Evolutionary conservation across 2,888 invertebrate genomes (phyloP).

Genomic region (Ligdia adustata): DNA sequence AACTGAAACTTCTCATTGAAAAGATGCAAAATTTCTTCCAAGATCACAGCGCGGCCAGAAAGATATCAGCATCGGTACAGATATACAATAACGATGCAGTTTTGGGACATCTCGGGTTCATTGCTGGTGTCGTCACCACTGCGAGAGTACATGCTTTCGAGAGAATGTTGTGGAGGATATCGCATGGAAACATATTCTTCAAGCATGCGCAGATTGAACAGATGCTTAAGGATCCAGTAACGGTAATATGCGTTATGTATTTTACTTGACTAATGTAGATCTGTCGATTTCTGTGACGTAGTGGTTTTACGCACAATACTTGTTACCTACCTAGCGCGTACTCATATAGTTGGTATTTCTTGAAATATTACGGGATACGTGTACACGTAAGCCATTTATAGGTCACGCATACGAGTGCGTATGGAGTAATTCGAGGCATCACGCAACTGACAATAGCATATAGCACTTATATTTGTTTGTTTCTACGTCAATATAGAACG

Average conservation of each 20-base stretch:
- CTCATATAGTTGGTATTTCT: too few relatives aligned
- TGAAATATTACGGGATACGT: too few relatives aligned
- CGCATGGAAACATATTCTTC: constrained; percentile 79
- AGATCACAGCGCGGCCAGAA: constrained; percentile 85
- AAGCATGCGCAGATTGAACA: constrained; percentile 77
- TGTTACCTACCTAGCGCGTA: too few relatives aligned
- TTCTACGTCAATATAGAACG: constrained; percentile 1
- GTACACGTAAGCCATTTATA: too few relatives aligned
- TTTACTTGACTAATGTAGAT: too few relatives aligned
- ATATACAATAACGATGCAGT: constrained; percentile 73
- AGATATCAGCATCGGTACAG: constrained; percentile 74
- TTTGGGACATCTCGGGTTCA: constrained; percentile 73
- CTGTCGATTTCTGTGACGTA: too few relatives aligned
- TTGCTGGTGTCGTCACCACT: constrained; percentile 75
- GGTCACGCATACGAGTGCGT: too few relatives aligned
- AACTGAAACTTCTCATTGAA: constrained; percentile 71
- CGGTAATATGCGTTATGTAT: constrained; percentile 53
- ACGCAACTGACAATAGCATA: too few relatives aligned
- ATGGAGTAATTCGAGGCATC: too few relatives aligned
- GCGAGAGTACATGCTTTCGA: constrained; percentile 72
- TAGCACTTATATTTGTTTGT: neutral
- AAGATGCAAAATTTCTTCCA: constrained; percentile 78
- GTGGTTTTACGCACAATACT: too few relatives aligned
- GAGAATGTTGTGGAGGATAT: constrained; percentile 79
- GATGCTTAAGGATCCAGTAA: constrained; percentile 70